Conservation (phyloP, 2,797 vertebrate genomes). For the Phylloscopus collybita region DNA sequence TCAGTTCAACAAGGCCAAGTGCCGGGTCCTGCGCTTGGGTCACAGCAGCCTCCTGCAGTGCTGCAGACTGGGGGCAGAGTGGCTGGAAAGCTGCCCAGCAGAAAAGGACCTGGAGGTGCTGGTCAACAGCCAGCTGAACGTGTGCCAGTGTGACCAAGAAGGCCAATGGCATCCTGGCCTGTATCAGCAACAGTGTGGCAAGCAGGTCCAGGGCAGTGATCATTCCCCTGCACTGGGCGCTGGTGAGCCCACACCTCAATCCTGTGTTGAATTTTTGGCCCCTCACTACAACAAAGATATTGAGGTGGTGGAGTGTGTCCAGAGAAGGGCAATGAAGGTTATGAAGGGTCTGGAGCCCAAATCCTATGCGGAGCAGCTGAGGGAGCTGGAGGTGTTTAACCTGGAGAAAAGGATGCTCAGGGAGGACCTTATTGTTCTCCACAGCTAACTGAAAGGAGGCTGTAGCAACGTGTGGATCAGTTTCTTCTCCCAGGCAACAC, state of each 20-base stretch:
- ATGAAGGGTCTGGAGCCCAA: no score
- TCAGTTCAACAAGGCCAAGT: background rate
- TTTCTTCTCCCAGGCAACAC: background rate
- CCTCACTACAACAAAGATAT: background rate
- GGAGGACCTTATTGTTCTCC: background rate
- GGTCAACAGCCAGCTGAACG: background rate
- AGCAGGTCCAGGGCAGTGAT: background rate
- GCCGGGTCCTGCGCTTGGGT: background rate
- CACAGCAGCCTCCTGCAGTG: background rate
- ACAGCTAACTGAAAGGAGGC: background rate
- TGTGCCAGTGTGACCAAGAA: background rate
- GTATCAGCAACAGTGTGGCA: background rate
- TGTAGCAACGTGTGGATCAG: background rate
- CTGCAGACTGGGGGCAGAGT: background rate
- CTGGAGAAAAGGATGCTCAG: no score
- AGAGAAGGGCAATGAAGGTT: background rate
- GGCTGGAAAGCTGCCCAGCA: background rate
- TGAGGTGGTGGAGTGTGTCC: background rate
- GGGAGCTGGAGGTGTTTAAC: background rate
- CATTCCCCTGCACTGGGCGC: background rate
- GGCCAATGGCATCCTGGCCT: background rate
- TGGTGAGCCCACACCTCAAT: background rate
- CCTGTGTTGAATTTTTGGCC: background rate
- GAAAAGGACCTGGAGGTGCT: background rate
- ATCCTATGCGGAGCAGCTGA: background rate